Conservation (phyloP, 2,888 invertebrate species). For the Heliconius charithonia region DNA sequence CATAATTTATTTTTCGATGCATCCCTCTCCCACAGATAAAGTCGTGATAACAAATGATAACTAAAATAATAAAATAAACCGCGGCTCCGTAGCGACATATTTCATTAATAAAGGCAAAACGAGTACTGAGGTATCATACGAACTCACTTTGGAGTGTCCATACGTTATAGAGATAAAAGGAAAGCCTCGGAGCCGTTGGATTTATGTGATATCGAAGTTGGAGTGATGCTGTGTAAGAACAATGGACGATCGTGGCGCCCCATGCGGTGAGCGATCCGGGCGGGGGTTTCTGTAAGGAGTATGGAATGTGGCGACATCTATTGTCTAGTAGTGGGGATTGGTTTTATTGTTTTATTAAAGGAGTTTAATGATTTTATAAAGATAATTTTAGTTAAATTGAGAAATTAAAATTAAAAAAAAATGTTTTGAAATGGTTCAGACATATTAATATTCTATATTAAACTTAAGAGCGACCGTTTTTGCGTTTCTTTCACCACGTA, state of each 20-base stretch:
- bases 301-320: conserved; percentile 70
- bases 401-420: too few relatives aligned
- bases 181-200: conserved; percentile 79
- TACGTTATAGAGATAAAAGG: conserved; percentile 83
- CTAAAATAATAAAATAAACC: conserved; percentile 83
- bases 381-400: not conserved
- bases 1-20: conserved; percentile 82
- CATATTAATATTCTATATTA: too few relatives aligned
- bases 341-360: conserved; percentile 46
- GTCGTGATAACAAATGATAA: conserved; percentile 84
- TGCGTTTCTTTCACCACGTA: too few relatives aligned
- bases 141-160: conserved; percentile 83
- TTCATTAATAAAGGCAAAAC: conserved; percentile 84
- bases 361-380: not conserved
- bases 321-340: conserved; percentile 68
- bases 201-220: conserved; percentile 81
- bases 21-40: conserved; percentile 80
- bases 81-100: conserved; percentile 78
- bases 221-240: conserved; percentile 74
- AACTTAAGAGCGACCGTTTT: too few relatives aligned
- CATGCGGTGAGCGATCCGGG: conserved; percentile 73
- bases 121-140: conserved; percentile 77
- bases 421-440: too few relatives aligned
- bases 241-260: conserved; percentile 82
- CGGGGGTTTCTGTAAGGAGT: conserved; percentile 41